phyloP scores from a whole-genome alignment of 1,140 invertebrate genomes.

The Dendroctonus ponderosae region DNA sequence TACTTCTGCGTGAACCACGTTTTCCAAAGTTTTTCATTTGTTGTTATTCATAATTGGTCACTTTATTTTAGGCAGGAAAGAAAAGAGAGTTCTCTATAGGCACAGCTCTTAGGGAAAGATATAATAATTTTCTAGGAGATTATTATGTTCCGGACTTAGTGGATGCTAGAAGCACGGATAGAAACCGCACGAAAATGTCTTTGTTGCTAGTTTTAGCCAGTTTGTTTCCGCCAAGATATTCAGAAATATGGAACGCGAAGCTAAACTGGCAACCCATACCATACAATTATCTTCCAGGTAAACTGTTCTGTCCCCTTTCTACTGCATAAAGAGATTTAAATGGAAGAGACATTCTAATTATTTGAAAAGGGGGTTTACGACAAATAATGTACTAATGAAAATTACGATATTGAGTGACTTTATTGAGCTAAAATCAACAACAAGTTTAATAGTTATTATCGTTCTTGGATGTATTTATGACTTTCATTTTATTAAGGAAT shows the following conservation, averaged over 20 bases:
- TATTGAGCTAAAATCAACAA: too few relatives aligned
- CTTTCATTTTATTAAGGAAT: too few relatives aligned
- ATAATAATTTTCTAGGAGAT: constrained; percentile 58
- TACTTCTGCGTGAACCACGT: too few relatives aligned
- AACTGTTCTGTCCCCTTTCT: constrained; percentile 39
- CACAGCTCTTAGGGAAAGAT: constrained; percentile 60
- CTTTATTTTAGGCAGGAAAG: constrained; percentile 35
- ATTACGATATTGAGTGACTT: too few relatives aligned
- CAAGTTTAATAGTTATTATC: too few relatives aligned
- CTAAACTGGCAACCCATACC: constrained; percentile 74
- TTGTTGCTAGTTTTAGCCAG: constrained; percentile 56
- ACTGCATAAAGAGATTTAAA: too few relatives aligned
- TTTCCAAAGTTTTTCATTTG: too few relatives aligned
- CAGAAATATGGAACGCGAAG: constrained; percentile 54
- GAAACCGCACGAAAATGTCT: constrained; percentile 61
- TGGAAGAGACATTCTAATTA: too few relatives aligned
- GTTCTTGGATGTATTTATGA: too few relatives aligned
- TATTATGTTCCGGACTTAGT: constrained; percentile 55
- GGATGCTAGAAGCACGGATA: constrained; percentile 49
- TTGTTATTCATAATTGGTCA: too few relatives aligned
- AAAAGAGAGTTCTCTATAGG: constrained; percentile 62
- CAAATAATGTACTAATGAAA: too few relatives aligned
- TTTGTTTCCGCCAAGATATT: constrained; percentile 54
- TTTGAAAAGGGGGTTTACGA: too few relatives aligned
- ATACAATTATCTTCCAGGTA: constrained; percentile 60